Conservation (phyloP, 2,797 vertebrate species). For the Chelonia mydas region DNA sequence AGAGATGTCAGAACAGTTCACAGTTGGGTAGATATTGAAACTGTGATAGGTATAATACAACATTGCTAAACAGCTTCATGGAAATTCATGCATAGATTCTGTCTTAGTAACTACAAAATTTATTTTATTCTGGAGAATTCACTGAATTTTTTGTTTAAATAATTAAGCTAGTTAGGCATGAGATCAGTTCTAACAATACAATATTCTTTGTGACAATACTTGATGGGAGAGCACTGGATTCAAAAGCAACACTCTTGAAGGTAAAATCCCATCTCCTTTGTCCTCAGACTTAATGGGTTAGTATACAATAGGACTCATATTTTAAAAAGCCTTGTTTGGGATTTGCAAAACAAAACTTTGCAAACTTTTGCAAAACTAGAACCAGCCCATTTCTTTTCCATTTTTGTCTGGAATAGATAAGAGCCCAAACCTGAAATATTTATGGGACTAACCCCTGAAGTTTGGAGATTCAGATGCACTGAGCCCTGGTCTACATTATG, state of each 20-base stretch:
- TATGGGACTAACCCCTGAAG: not conserved
- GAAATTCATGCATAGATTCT: fast-evolving
- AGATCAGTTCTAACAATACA: not conserved
- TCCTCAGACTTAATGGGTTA: not conserved
- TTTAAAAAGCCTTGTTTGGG: not conserved
- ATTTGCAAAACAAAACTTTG: not conserved
- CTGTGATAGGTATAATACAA: not conserved
- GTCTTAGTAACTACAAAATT: not conserved
- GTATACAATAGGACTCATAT: not conserved
- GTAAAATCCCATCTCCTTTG: not conserved
- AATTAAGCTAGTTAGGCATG: not conserved
- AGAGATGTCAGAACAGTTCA: not conserved
- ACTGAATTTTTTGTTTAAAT: not conserved
- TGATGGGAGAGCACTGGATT: not conserved
- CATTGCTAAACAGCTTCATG: not conserved
- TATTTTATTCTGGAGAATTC: not conserved
- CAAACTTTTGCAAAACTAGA: not conserved
- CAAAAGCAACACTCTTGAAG: not conserved
- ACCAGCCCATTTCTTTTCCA: not conserved
- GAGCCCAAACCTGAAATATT: not conserved
- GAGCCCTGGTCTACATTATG: too few relatives aligned
- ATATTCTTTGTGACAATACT: not conserved
- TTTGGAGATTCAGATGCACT: not conserved
- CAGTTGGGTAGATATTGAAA: slow-evolving; percentile 15
- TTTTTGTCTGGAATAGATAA: not conserved